Evolutionary conservation across 2,113 vertebrate genomes (phyloP).

Genomic region (Menidia beryllina): DNA sequence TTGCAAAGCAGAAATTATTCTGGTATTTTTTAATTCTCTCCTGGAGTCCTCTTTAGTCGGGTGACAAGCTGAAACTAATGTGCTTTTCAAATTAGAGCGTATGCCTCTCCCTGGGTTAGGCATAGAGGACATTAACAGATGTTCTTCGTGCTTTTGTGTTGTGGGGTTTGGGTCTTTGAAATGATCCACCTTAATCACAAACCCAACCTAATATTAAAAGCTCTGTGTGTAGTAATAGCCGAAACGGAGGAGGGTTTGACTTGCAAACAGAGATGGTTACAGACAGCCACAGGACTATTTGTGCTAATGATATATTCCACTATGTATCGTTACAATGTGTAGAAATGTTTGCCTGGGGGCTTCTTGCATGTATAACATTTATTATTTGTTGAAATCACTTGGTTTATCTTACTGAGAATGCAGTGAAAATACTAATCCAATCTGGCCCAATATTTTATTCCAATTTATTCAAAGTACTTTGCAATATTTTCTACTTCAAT

Average conservation of each 20-base stretch:
- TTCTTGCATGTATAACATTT: conserved; percentile 56
- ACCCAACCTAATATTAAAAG: conserved; percentile 70
- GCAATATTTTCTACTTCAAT: conserved; percentile 9
- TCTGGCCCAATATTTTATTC: conserved; percentile 27
- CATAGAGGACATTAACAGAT: conserved; percentile 55
- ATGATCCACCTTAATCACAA: conserved; percentile 59
- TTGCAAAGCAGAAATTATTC: conserved; percentile 60
- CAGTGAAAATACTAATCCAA: conserved; percentile 48
- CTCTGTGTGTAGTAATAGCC: conserved; percentile 50
- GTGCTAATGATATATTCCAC: conserved; percentile 76
- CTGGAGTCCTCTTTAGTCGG: conserved; percentile 61
- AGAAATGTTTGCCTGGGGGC: conserved; percentile 59
- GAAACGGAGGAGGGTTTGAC: conserved; percentile 46
- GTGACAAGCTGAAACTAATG: conserved; percentile 77
- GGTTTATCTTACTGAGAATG: conserved; percentile 56
- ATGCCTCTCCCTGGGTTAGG: conserved; percentile 64
- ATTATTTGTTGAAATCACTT: conserved; percentile 73
- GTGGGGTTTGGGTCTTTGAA: conserved; percentile 49
- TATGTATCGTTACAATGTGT: conserved; percentile 65
- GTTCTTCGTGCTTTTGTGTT: conserved; percentile 57
- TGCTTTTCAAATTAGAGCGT: conserved; percentile 70
- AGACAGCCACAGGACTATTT: conserved; percentile 78
- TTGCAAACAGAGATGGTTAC: conserved; percentile 72
- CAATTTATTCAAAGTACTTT: conserved; percentile 42
- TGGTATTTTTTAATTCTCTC: conserved; percentile 70